These are phyloP conservation scores for Manduca sexta DNA, from an alignment of 1,140 invertebrate genomes.

Conservation along the genomic window DNA sequence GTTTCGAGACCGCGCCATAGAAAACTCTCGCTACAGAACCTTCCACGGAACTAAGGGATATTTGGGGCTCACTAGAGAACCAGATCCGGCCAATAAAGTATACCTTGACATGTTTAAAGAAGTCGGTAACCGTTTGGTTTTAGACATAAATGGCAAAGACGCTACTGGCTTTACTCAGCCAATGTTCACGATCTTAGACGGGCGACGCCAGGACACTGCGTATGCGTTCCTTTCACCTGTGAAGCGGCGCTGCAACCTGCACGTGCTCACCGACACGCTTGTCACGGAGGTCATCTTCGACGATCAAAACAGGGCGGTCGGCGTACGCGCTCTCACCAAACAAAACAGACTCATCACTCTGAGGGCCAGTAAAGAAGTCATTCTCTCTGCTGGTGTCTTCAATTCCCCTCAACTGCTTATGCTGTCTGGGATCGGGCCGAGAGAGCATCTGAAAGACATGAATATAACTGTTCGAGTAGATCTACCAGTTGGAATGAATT, in stretches of 20 bases:
- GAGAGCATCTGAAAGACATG: conserved; percentile 69
- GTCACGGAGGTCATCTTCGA: conserved; percentile 76
- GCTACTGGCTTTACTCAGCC: conserved; percentile 8
- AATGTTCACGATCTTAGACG: conserved; percentile 72
- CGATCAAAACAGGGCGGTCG: conserved; percentile 61
- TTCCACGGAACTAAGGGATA: conserved; percentile 18
- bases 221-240: conserved; percentile 72
- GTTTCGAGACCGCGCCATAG: conserved; percentile 14
- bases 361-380: conserved; percentile 64
- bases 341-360: conserved; percentile 58
- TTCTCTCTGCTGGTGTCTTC: conserved; percentile 76
- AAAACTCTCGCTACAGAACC: conserved; percentile 4
- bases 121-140: conserved; percentile 15
- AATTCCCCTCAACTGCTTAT: conserved; percentile 77
- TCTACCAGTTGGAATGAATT: conserved; percentile 80
- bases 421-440: conserved; percentile 80
- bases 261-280: conserved; percentile 18
- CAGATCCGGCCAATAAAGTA: background rate
- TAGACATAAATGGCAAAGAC: conserved; percentile 14
- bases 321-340: conserved; percentile 41
- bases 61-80: conserved; percentile 9
- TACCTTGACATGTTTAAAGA: conserved; percentile 16
- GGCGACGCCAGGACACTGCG: conserved; percentile 73
- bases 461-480: conserved; percentile 75
- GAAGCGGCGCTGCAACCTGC: conserved; percentile 68